Conservation (phyloP, 1,140 invertebrate species). For the Macrocentrus cingulum region DNA sequence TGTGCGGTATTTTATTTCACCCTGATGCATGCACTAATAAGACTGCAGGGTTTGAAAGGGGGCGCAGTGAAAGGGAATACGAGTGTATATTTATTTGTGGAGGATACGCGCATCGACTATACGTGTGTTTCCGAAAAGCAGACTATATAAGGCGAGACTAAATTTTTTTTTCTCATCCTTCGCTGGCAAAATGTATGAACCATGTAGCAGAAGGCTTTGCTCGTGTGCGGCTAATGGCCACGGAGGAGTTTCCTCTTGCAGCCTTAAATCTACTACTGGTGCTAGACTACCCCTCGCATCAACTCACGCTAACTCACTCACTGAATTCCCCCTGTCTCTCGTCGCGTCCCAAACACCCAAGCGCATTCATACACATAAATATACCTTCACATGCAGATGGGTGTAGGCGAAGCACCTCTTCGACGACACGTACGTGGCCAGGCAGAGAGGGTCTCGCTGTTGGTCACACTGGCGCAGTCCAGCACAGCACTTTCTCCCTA, state of each 20-base stretch:
- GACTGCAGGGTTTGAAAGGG: no score
- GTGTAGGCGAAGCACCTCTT: conserved; percentile 16
- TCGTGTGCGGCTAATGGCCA: conserved; percentile 53
- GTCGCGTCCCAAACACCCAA: conserved; percentile 10
- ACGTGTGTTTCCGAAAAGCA: no score
- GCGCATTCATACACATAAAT: conserved; percentile 18
- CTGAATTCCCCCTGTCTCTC: conserved; percentile 14
- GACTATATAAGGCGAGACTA: background rate
- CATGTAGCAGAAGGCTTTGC: conserved; percentile 56
- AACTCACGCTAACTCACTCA: conserved; percentile 9
- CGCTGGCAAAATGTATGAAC: conserved; percentile 57
- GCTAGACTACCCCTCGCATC: conserved; percentile 16
- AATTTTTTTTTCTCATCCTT: conserved; percentile 52
- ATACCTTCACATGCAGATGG: background rate
- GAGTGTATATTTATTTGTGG: no score
- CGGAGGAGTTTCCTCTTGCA: conserved; percentile 40
- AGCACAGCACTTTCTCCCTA: conserved; percentile 37
- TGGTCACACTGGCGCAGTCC: conserved; percentile 23
- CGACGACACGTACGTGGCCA: background rate
- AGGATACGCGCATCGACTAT: no score
- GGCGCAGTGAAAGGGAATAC: no score
- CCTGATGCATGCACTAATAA: no score
- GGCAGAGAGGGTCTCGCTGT: background rate
- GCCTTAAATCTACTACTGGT: conserved; percentile 54
- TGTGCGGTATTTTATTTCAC: no score